Base-by-base conservation (phyloP, 2,113 vertebrate genomes). In the Pogonocichla stellata region DNA sequence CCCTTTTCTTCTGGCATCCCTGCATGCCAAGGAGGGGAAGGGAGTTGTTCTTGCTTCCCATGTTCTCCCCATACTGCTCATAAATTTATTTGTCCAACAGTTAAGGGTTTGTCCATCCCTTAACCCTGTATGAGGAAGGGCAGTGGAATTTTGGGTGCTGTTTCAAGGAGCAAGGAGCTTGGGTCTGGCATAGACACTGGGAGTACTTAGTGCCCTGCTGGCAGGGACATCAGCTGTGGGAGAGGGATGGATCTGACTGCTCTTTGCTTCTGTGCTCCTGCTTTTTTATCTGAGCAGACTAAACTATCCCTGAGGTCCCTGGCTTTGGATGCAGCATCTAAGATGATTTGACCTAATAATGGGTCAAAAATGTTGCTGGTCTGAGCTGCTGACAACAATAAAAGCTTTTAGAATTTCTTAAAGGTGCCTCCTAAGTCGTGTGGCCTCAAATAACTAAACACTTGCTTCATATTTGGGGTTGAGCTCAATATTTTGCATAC, bases 401-500 rank as follows among this genome's bases (percentile, higher is more conserved):
- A 88, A 96, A 92, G 87, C 94, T 87, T 95, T 94, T 54, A 91
- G 93, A 86, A 36, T 74, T 62, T 89, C 88, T 79, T 79, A 45
- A 79, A 96, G 93, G 81, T 95, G 72, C 80, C 84, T 82, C 70
- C 31, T 5, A 75, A 95, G 66, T 83, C 7, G 19, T 70, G 54
- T 93, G 28, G 78, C 91, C 88, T 81, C 81, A 85, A 91, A 82
- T 93, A 95, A 92, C 96, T 95, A 58, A 38, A 53, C 58, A 38
- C 66, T 95, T 72, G 57, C 80, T 92, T 96, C 95, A 82, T 96
- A 88, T 88, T 80, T 97, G 98, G 94, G 96, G 97, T 96, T 90
- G 96, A 93, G 79, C 89, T 96, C 26, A 11, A 80, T 95, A 67
- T 73, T 97, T 97, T 86, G 71, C 96, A 97, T 98, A 93, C 97